Evolutionary conservation across 2,797 vertebrate genomes (phyloP).

Genomic region (Salmo trutta): DNA sequence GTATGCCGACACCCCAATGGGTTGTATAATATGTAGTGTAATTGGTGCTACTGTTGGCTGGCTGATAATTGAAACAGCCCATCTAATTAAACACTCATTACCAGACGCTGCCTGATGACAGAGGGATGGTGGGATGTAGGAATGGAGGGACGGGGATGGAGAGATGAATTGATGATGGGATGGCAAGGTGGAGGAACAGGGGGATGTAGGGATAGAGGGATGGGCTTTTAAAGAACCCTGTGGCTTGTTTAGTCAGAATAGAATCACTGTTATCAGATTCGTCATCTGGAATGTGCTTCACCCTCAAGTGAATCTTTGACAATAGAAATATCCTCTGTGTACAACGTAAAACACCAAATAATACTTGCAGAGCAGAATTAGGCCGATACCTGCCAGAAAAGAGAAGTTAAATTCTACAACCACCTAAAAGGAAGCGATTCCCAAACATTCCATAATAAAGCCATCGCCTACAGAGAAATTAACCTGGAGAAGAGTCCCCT

Average conservation of each 20-base stretch:
- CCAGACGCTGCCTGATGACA: slow-evolving; percentile 18
- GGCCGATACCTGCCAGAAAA: too few relatives aligned
- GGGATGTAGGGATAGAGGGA: neutral
- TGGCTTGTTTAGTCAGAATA: neutral
- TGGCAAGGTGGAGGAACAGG: neutral
- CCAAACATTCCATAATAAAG: too few relatives aligned
- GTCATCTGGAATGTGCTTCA: neutral
- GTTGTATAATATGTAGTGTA: slow-evolving; percentile 58
- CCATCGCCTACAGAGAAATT: too few relatives aligned
- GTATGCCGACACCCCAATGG: slow-evolving; percentile 23
- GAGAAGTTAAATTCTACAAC: too few relatives aligned
- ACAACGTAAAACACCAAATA: too few relatives aligned
- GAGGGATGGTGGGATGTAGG: too few relatives aligned
- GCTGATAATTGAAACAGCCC: slow-evolving; percentile 57
- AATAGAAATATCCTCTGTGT: neutral
- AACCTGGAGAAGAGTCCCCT: too few relatives aligned
- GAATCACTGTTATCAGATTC: neutral
- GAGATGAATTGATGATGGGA: slow-evolving; percentile 15
- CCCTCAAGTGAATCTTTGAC: neutral
- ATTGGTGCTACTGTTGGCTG: slow-evolving; percentile 58
- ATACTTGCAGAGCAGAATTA: too few relatives aligned
- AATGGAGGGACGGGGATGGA: neutral
- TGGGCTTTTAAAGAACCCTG: neutral
- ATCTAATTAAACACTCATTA: slow-evolving; percentile 42
- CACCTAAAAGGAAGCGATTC: too few relatives aligned